Conservation (phyloP, 2,888 invertebrate species). For the Arge pagana region DNA sequence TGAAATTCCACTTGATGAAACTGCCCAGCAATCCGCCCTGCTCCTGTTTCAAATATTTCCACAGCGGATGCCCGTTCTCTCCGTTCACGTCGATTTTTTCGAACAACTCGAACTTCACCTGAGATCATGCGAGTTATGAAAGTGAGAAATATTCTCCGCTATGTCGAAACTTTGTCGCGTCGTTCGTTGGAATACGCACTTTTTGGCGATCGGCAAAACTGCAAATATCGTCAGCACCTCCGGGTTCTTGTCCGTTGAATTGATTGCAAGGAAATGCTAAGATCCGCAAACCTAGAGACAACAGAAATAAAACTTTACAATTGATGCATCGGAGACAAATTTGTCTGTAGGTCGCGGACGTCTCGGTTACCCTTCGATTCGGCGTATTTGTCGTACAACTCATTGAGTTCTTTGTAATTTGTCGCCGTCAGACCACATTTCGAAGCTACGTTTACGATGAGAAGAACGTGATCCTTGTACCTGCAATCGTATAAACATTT, state of each 20-base stretch:
- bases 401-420: constrained; percentile 82
- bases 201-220: constrained; percentile 67
- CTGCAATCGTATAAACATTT: constrained; percentile 57
- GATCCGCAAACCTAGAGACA: constrained; percentile 69
- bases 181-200: constrained; percentile 43
- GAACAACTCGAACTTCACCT: constrained; percentile 72
- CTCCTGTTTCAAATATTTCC: constrained; percentile 69
- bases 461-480: constrained; percentile 79
- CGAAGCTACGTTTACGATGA: constrained; percentile 88
- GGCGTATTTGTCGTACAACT: constrained; percentile 73
- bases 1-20: constrained; percentile 86
- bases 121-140: constrained; percentile 35
- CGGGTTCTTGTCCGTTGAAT: constrained; percentile 76
- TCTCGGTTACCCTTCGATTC: constrained; percentile 63
- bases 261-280: constrained; percentile 90
- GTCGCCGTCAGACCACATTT: constrained; percentile 83
- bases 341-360: not conserved
- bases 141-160: not conserved
- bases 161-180: not conserved
- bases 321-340: not conserved
- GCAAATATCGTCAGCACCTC: constrained; percentile 66
- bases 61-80: constrained; percentile 67
- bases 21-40: constrained; percentile 64
- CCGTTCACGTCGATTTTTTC: constrained; percentile 75
- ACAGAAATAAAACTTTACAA: not conserved